phyloP scores from a whole-genome alignment of 2,888 invertebrate genomes.

The Harpalus rufipes region DNA sequence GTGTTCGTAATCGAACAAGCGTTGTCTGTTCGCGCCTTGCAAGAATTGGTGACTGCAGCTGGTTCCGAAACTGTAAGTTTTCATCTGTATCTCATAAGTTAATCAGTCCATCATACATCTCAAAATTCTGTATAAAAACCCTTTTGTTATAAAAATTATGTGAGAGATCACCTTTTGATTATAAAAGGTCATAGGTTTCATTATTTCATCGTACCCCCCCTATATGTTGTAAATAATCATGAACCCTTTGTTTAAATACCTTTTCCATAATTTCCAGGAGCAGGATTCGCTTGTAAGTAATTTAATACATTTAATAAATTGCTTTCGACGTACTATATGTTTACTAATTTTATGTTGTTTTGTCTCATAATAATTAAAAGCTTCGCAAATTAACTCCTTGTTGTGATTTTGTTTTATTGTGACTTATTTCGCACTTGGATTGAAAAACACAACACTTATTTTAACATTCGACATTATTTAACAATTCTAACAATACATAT shows the following conservation, averaged over 20 bases:
- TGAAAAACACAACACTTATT: constrained; percentile 12
- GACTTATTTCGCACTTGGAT: constrained; percentile 9
- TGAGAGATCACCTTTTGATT: constrained; percentile 46
- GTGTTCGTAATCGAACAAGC: constrained; percentile 99
- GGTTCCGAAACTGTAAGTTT: constrained; percentile 93
- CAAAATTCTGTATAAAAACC: constrained; percentile 31
- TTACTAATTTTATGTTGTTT: constrained; percentile 36
- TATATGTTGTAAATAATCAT: constrained; percentile 67
- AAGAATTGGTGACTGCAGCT: constrained; percentile 98
- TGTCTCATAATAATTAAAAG: constrained; percentile 3
- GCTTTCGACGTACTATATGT: constrained; percentile 44
- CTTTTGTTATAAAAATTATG: constrained; percentile 31
- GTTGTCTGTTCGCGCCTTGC: constrained; percentile 97
- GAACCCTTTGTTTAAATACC: constrained; percentile 64
- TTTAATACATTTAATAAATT: constrained; percentile 65
- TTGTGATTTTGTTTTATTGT: constrained; percentile 30
- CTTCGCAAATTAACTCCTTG: constrained; percentile 26
- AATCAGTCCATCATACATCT: constrained; percentile 33
- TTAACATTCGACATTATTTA: constrained; percentile 55
- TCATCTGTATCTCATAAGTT: constrained; percentile 15
- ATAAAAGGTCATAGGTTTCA: constrained; percentile 66
- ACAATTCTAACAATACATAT: constrained; percentile 50
- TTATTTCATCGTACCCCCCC: constrained; percentile 58
- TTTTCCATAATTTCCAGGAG: constrained; percentile 78
- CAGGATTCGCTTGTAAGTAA: constrained; percentile 85